Evolutionary conservation across 2,797 vertebrate species (phyloP).

Genomic region (Lacerta agilis): DNA sequence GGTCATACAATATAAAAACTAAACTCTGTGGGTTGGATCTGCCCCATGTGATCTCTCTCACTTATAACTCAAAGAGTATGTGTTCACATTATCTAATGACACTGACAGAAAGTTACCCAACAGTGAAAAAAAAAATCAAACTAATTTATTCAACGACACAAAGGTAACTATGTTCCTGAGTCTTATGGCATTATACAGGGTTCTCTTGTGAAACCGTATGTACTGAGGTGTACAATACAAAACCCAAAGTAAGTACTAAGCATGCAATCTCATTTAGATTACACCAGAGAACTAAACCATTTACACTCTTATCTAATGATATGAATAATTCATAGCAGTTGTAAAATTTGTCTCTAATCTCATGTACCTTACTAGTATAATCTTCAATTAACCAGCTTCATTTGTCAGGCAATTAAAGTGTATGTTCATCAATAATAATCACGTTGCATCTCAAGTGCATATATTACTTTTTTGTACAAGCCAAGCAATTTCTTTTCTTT

Average conservation of each 20-base stretch:
- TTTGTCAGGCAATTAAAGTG: slow-evolving; percentile 49
- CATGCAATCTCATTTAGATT: slow-evolving; percentile 66
- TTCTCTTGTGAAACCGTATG: slow-evolving; percentile 22
- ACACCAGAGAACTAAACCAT: slow-evolving; percentile 58
- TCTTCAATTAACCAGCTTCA: slow-evolving; percentile 52
- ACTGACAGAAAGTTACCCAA: background rate
- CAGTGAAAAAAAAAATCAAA: background rate
- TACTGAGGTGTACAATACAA: slow-evolving; percentile 21
- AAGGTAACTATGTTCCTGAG: background rate
- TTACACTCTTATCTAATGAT: slow-evolving; percentile 50
- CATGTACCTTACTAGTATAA: slow-evolving; percentile 50
- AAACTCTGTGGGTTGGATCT: background rate
- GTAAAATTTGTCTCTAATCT: slow-evolving; percentile 58
- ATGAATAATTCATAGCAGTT: slow-evolving; percentile 70
- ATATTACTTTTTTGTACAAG: background rate
- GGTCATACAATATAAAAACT: background rate
- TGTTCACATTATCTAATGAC: background rate
- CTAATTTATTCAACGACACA: background rate
- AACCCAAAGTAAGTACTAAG: slow-evolving; percentile 50
- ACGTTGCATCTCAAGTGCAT: background rate
- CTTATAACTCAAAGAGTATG: background rate
- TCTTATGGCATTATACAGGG: slow-evolving; percentile 19
- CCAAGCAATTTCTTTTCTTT: background rate
- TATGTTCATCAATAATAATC: slow-evolving; percentile 22
- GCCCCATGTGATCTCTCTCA: background rate